Evolutionary conservation across 2,888 invertebrate species (phyloP), one percentile per base, ranked within the genome.

Genomic region (Laothoe populi): DNA sequence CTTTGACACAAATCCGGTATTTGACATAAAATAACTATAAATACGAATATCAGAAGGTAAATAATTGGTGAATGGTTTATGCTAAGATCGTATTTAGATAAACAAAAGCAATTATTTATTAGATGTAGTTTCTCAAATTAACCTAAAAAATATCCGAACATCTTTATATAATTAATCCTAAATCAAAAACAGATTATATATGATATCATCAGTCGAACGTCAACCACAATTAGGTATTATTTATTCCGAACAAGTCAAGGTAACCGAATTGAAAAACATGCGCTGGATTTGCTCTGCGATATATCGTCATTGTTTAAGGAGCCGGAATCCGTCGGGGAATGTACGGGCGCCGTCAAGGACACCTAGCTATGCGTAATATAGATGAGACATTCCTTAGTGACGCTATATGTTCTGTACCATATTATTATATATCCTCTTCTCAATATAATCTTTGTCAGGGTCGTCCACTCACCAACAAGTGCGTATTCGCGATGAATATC

Each of bases 331-430:
- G 64, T 53, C 67, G 70, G 70, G 74, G 78, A 83, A 82, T 83
- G 75, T 79, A 79, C 78, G 61, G 73, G 79, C 77, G 77, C 75
- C 70, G 72, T 74, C 86, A 87, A 87, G 87, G 87, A 85, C 87
- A 73, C 40, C 31, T 57, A 60, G 58, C 48, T 62, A 69, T 62
- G 58, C 57, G 65, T 48, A 23, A 60, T 60, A 45, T 60, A 60
- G 65, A 65, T 63, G 58, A 57, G 44, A 46, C 31, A 23, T 42
- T 23, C 23, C 7, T 58, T 26, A 16, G n/a, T 48, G 26, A 31
- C 8, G 49, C n/a, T 26, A 26, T 31, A 31, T 44, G 7, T 44
- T 19, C 44, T 44, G 44, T 19, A 8, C 8, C 8, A 44, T 44
- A 42, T 44, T 19, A 19, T 19, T n/a, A 42, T 13, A 40, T 21